A percentile compares a stretch with the other conserved stretches of the same genome.
These are phyloP conservation scores for Psittacula cyanocephala DNA, from an alignment of 2,113 vertebrate genomes.

Conservation along the genomic window DNA sequence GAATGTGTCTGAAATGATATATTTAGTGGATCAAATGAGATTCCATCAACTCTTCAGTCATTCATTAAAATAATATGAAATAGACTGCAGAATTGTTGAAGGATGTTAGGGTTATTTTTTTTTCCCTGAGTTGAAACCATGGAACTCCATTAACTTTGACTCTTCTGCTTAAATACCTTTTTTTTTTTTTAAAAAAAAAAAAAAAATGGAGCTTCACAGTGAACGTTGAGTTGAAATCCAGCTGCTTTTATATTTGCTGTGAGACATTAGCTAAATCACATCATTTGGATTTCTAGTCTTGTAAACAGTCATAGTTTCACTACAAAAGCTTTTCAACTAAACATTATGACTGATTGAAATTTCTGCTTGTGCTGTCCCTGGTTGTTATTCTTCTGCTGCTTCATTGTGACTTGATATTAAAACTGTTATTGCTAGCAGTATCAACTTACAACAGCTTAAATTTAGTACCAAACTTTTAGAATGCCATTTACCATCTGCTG, in stretches of 20 bases:
- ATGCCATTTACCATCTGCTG: slow-evolving; percentile 37
- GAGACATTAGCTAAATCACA: background rate
- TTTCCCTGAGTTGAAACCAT: background rate
- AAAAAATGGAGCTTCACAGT: background rate
- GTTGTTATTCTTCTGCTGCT: background rate
- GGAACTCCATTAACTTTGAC: background rate
- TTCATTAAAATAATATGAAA: background rate
- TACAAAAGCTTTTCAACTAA: background rate
- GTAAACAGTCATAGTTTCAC: background rate
- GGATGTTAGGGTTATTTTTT: background rate
- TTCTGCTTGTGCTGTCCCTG: background rate
- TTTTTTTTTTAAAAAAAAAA: background rate
- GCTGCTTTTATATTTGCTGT: background rate
- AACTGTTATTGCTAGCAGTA: slow-evolving; percentile 1
- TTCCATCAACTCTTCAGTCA: background rate
- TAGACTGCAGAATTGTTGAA: background rate
- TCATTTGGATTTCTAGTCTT: background rate
- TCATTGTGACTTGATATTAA: background rate
- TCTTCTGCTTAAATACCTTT: background rate
- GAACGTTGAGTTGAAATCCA: background rate
- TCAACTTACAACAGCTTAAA: slow-evolving; percentile 15
- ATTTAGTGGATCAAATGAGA: background rate
- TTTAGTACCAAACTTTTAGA: slow-evolving; percentile 40
- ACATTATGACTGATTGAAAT: background rate
- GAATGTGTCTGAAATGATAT: background rate